phyloP scores from a whole-genome alignment of 2,888 invertebrate species.

The Hofmannophila pseudospretella region DNA sequence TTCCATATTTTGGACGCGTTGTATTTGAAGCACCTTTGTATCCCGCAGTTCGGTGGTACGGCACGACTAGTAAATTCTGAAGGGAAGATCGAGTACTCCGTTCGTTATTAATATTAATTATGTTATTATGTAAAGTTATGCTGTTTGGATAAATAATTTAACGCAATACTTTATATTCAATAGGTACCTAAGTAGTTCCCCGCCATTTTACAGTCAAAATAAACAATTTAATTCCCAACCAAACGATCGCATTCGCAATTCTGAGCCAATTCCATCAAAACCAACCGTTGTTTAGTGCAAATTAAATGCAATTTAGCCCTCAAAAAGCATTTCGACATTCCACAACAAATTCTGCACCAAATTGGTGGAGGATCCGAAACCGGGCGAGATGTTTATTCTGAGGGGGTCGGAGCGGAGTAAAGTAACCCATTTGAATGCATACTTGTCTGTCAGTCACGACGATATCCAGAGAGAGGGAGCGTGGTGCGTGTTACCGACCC shows the following conservation, averaged over 20 bases:
- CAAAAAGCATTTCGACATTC: slow-evolving; percentile 70
- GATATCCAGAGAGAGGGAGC: slow-evolving; percentile 71
- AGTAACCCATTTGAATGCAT: slow-evolving; percentile 87
- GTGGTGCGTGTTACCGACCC: slow-evolving; percentile 50
- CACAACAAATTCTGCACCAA: slow-evolving; percentile 74
- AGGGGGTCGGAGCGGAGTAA: slow-evolving; percentile 67
- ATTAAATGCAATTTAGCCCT: slow-evolving; percentile 75
- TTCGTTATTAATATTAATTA: too few relatives aligned
- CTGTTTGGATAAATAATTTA: too few relatives aligned
- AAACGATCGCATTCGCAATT: slow-evolving; percentile 20
- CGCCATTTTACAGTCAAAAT: too few relatives aligned
- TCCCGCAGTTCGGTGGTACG: too few relatives aligned
- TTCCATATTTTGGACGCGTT: too few relatives aligned
- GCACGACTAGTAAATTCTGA: too few relatives aligned
- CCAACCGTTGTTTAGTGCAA: slow-evolving; percentile 67
- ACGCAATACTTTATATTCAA: too few relatives aligned
- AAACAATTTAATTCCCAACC: slow-evolving; percentile 8
- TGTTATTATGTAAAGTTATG: too few relatives aligned
- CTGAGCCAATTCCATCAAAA: slow-evolving; percentile 44
- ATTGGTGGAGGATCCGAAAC: slow-evolving; percentile 64
- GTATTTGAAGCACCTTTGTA: too few relatives aligned
- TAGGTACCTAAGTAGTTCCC: too few relatives aligned
- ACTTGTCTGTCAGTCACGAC: slow-evolving; percentile 84
- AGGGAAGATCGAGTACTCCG: too few relatives aligned
- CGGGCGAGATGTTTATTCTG: slow-evolving; percentile 59